phyloP scores from a whole-genome alignment of 2,888 invertebrate genomes.

The Linyphia triangularis region DNA sequence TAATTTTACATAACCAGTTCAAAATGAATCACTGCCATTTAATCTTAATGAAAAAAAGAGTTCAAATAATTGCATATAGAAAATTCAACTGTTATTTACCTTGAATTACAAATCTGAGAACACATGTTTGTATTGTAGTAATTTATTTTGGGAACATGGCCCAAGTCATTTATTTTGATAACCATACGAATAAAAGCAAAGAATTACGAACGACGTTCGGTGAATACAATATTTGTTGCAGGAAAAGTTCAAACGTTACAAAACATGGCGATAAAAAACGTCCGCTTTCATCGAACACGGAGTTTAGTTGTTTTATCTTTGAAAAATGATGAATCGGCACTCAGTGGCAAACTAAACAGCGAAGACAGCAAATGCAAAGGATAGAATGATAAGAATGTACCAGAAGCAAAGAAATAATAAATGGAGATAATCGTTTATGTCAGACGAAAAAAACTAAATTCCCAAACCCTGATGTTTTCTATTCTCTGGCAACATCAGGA shows the following conservation, averaged over 20 bases:
- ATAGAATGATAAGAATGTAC: not conserved
- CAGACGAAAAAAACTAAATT: constrained; percentile 19
- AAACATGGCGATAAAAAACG: not conserved
- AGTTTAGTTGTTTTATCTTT: not conserved
- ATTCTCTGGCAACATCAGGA: not conserved
- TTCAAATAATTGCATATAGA: too few relatives aligned
- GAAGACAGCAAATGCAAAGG: constrained; percentile 11
- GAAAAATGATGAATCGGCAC: constrained; percentile 29
- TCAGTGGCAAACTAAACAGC: constrained; percentile 28
- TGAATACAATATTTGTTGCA: constrained; percentile 1
- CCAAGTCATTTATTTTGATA: too few relatives aligned
- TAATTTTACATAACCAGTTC: too few relatives aligned
- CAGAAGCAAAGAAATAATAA: not conserved
- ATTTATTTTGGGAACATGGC: too few relatives aligned
- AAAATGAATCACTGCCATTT: too few relatives aligned
- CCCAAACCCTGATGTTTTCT: not conserved
- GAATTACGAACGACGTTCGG: not conserved
- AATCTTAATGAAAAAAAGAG: too few relatives aligned
- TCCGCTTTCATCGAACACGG: not conserved
- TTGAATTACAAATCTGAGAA: too few relatives aligned
- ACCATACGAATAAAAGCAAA: constrained; percentile 9
- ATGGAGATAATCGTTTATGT: constrained; percentile 37
- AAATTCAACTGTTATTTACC: too few relatives aligned
- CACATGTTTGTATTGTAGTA: too few relatives aligned
- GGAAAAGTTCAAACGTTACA: not conserved